A percentile compares a stretch with the other conserved stretches of the same genome.
phyloP scores from a whole-genome alignment of 2,113 vertebrate species.

The Entosphenus tridentatus region DNA sequence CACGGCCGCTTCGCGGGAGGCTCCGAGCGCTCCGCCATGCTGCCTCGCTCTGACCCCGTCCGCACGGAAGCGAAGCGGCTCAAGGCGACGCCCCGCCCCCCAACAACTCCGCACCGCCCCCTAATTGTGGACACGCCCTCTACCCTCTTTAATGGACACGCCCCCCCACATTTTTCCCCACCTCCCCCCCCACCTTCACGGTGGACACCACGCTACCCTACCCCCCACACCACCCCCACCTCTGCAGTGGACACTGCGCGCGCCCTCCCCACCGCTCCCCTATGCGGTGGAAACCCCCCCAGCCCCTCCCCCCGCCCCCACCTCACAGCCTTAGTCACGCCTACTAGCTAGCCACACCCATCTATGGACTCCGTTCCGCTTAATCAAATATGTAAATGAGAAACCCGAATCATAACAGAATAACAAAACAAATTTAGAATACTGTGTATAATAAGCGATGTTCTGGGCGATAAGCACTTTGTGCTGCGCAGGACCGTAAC shows the following conservation, averaged over 20 bases:
- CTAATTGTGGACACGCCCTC: neutral
- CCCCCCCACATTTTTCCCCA: neutral
- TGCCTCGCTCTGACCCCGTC: neutral
- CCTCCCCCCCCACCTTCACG: neutral
- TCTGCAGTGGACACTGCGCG: neutral
- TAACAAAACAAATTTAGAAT: no score
- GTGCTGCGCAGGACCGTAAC: no score
- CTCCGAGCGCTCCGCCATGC: slow-evolving; percentile 5
- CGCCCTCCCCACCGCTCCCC: neutral
- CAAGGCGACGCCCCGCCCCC: neutral
- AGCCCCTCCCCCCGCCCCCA: no score
- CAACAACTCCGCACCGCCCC: neutral
- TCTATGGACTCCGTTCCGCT: no score
- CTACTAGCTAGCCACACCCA: no score
- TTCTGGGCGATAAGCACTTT: no score
- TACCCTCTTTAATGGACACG: neutral
- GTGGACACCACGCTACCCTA: neutral
- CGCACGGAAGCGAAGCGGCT: neutral
- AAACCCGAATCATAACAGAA: no score
- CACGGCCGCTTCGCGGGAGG: slow-evolving; percentile 6
- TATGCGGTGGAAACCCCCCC: no score
- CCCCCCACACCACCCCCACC: neutral
- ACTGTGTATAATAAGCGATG: no score
- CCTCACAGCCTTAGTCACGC: no score
- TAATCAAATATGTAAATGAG: no score